Conservation (phyloP, 1,140 invertebrate species). For the Drosophila miranda region DNA sequence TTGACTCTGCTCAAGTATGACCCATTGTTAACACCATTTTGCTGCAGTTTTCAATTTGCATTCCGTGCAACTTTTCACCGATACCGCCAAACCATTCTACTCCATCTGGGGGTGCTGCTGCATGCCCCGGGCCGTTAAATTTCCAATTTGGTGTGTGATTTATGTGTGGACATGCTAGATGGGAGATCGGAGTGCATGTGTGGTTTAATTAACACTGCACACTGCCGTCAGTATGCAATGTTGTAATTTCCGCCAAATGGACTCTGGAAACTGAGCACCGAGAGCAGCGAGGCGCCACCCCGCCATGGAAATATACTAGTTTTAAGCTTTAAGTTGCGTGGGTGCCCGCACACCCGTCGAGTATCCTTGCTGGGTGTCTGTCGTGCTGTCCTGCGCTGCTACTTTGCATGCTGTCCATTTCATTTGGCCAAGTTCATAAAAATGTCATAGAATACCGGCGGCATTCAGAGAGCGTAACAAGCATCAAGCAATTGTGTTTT, state of each 20-base stretch:
- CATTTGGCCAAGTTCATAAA: constrained; percentile 24
- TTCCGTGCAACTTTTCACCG: constrained; percentile 26
- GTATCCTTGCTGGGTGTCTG: background rate
- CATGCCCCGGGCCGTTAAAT: constrained; percentile 57
- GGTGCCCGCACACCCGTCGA: too few relatives aligned
- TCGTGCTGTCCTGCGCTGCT: too few relatives aligned
- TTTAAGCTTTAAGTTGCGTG: too few relatives aligned
- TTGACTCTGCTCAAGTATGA: constrained; percentile 1
- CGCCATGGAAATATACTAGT: background rate
- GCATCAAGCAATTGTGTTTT: constrained; percentile 18
- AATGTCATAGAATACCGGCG: constrained; percentile 41
- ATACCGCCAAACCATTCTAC: background rate
- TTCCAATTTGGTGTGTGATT: constrained; percentile 46
- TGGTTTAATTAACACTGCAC: constrained; percentile 47
- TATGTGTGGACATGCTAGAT: constrained; percentile 30
- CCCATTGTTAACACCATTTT: constrained; percentile 33
- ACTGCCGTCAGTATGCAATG: constrained; percentile 23
- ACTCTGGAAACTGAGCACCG: constrained; percentile 21
- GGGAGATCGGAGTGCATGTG: constrained; percentile 50
- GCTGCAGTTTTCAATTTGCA: constrained; percentile 42
- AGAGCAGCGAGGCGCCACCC: background rate
- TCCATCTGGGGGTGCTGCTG: background rate
- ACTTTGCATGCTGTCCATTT: too few relatives aligned
- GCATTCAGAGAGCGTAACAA: constrained; percentile 5
- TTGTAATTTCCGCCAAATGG: constrained; percentile 55